Conservation (phyloP, 2,888 invertebrate genomes). For the Gymnosoma rotundatum region DNA sequence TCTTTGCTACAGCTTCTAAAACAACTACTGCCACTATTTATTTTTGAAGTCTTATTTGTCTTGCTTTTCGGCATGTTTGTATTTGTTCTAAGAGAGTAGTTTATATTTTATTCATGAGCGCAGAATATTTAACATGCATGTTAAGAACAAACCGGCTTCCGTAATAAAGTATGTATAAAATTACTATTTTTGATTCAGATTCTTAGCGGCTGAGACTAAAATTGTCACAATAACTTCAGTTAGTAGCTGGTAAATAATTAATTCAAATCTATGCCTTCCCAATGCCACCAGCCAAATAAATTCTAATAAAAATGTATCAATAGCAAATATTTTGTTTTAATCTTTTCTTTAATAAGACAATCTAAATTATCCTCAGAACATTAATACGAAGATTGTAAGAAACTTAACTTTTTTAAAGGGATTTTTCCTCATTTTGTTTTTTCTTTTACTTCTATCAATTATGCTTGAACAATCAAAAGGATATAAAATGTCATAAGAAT, state of each 20-base stretch:
- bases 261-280: conserved; percentile 54
- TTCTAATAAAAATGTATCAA: conserved; percentile 60
- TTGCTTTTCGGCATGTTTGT: conserved; percentile 59
- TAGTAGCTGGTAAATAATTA: conserved; percentile 59
- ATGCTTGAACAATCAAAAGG: conserved; percentile 30
- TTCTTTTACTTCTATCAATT: conserved; percentile 43
- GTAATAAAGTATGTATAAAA: conserved; percentile 16
- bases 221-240: conserved; percentile 34
- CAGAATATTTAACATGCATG: conserved; percentile 63
- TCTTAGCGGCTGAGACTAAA: conserved; percentile 53
- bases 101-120: conserved; percentile 66
- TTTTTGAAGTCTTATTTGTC: conserved; percentile 51
- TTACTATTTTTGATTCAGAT: conserved; percentile 47
- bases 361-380: conserved; percentile 55
- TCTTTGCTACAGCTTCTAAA: conserved; percentile 44
- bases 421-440: conserved; percentile 24
- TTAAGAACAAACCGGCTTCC: conserved; percentile 15
- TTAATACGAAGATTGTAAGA: conserved; percentile 26
- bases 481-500: conserved; percentile 14
- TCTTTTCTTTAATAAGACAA: conserved; percentile 50
- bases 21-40: conserved; percentile 27
- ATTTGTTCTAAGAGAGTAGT: conserved; percentile 50
- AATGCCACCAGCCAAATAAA: conserved; percentile 48
- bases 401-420: conserved; percentile 32
- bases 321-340: conserved; percentile 50